Evolutionary conservation across 1,140 invertebrate species (phyloP), one percentile per base, ranked within the genome.

Genomic region (Delia radicum): DNA sequence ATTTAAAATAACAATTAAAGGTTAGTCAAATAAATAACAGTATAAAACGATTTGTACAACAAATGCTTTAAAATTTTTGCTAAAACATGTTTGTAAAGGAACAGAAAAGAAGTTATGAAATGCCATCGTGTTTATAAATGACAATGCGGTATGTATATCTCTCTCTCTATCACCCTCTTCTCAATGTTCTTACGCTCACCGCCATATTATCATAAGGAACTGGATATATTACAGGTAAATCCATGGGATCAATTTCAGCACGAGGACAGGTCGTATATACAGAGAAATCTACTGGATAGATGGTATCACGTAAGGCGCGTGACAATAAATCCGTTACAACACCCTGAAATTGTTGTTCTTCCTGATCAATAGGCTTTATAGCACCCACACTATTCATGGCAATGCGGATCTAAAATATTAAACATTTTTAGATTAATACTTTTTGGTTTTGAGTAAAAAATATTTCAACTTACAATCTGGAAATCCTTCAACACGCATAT

Each of bases 401-500:
- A 69, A 86, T 85, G 77, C 84, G 82, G 18, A 86, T 83, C 85
- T 86, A 31, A 4, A 8, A 62, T 75, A n/a, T 8, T 61, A 42
- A n/a, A n/a, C n/a, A n/a, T 8, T 75, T 8, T 24, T 12, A n/a
- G n/a, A 18, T 10, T 7, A 72, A 15, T 31, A 75, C 28, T n/a
- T n/a, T n/a, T n/a, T n/a, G n/a, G n/a, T n/a, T n/a, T 62, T 27
- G 10, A 63, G 28, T n/a, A 61, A 31, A 31, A 33, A 63, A 26
- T 12, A 15, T 65, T 65, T 13, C 24, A 27, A 87, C 94, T 95
- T 33, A 95, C 94, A 83, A n/a, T 96, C 94, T 0, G 95, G 95
- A 94, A 94, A 96, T 18, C 95, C 95, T 82, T 96, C 95, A 81
- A 94, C 94, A 83, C 94, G 94, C 77, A 95, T 87, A 78, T 93